phyloP scores from a whole-genome alignment of 2,888 invertebrate species.

The Drosophila barbarae region DNA sequence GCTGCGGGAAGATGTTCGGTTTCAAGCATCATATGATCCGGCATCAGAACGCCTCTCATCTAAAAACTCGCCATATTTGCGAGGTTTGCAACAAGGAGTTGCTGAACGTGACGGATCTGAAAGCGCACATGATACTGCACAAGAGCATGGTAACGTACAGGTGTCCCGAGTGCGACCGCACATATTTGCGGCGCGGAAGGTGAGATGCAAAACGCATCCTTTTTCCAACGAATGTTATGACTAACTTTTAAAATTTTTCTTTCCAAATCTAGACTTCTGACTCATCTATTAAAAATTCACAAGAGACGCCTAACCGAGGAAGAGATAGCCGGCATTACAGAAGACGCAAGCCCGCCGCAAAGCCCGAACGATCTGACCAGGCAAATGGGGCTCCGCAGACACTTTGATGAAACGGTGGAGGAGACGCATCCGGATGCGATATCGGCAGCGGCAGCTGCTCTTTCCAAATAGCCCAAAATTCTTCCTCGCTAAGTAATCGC shows the following conservation, averaged over 20 bases:
- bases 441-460: not conserved
- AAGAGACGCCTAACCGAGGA: conserved; percentile 53
- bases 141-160: conserved; percentile 49
- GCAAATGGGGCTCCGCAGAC: conserved; percentile 27
- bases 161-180: conserved; percentile 62
- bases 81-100: conserved; percentile 57
- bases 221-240: not conserved
- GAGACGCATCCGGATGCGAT: not conserved
- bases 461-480: conserved; percentile 17
- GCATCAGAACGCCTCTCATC: conserved; percentile 66
- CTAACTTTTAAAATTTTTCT: not conserved
- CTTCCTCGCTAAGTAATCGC: conserved; percentile 3
- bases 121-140: conserved; percentile 60
- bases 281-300: conserved; percentile 60
- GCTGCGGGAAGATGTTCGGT: conserved; percentile 65
- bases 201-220: conserved; percentile 40
- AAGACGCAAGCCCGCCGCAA: not conserved
- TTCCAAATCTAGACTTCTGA: conserved; percentile 48
- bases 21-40: conserved; percentile 71
- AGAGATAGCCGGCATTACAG: conserved; percentile 50
- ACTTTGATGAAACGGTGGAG: conserved; percentile 21
- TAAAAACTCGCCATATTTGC: conserved; percentile 52
- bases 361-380: conserved; percentile 50
- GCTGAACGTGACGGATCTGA: conserved; percentile 50
- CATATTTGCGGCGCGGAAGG: conserved; percentile 63